phyloP scores from a whole-genome alignment of 2,797 vertebrate species.

The Atherinosoma microstoma region DNA sequence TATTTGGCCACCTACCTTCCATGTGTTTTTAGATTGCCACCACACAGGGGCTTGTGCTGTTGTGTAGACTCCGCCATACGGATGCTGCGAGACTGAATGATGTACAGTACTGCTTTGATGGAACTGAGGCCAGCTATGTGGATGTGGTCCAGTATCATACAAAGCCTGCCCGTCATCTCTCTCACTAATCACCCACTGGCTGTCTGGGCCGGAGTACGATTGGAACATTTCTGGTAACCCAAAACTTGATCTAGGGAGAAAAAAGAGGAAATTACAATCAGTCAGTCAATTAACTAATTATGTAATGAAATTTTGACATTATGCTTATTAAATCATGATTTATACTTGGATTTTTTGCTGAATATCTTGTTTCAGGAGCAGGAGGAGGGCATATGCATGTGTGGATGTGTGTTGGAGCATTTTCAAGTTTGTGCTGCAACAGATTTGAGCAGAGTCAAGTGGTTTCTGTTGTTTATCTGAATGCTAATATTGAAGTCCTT shows the following conservation, averaged over 20 bases:
- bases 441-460: background rate
- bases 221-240: conserved; percentile 80
- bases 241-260: conserved; percentile 29
- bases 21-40: conserved; percentile 61
- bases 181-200: conserved; percentile 73
- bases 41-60: conserved; percentile 58
- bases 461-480: background rate
- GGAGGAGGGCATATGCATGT: conserved; percentile 5
- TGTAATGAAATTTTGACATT: conserved; percentile 53
- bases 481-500: background rate
- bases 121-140: conserved; percentile 63
- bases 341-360: conserved; percentile 17
- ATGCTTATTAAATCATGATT: conserved; percentile 53
- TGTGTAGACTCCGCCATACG: conserved; percentile 64
- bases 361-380: conserved; percentile 17
- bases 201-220: conserved; percentile 66
- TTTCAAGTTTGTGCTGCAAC: background rate
- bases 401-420: background rate
- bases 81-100: conserved; percentile 31
- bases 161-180: conserved; percentile 68
- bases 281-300: conserved; percentile 34
- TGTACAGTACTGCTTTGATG: conserved; percentile 28
- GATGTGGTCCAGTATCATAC: conserved; percentile 63
- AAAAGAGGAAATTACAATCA: conserved; percentile 43
- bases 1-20: conserved; percentile 77